phyloP scores from a whole-genome alignment of 2,113 vertebrate genomes.

The Sceloporus undulatus region DNA sequence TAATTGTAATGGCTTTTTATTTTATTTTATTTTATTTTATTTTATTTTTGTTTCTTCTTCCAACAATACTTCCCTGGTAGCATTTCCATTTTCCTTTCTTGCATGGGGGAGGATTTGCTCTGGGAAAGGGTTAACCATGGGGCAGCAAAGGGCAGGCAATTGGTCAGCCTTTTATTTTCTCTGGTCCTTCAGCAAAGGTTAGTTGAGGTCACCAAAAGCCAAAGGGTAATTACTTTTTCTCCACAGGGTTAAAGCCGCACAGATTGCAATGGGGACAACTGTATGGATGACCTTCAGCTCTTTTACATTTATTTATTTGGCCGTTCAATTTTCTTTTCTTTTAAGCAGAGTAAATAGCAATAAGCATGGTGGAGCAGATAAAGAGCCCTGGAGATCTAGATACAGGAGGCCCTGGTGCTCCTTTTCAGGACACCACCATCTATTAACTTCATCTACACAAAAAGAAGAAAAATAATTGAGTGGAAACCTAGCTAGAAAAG shows the following conservation, averaged over 20 bases:
- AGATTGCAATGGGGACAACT: slow-evolving; percentile 85
- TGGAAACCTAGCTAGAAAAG: slow-evolving; percentile 47
- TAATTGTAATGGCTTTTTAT: slow-evolving; percentile 78
- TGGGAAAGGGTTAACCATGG: slow-evolving; percentile 80
- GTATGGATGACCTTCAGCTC: slow-evolving; percentile 78
- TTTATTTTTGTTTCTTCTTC: slow-evolving; percentile 71
- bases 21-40: slow-evolving; percentile 58
- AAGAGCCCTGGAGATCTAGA: slow-evolving; percentile 26
- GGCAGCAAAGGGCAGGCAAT: slow-evolving; percentile 83
- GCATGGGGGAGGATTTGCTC: slow-evolving; percentile 72
- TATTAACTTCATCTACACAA: slow-evolving; percentile 32
- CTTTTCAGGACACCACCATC: slow-evolving; percentile 37
- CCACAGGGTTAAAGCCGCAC: slow-evolving; percentile 88
- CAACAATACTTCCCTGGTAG: slow-evolving; percentile 84
- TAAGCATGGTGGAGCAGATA: slow-evolving; percentile 49
- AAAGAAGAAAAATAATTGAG: slow-evolving; percentile 11
- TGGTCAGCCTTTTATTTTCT: slow-evolving; percentile 92
- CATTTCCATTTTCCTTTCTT: slow-evolving; percentile 78
- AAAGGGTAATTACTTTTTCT: slow-evolving; percentile 96
- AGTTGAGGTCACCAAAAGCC: slow-evolving; percentile 83
- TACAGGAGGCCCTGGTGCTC: background rate
- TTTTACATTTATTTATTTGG: slow-evolving; percentile 36
- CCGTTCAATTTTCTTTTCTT: slow-evolving; percentile 71
- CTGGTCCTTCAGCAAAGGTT: slow-evolving; percentile 88
- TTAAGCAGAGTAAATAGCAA: slow-evolving; percentile 64